Evolutionary conservation across 2,113 vertebrate genomes (phyloP).

Genomic region (Gnathonemus echidnorhynchus): DNA sequence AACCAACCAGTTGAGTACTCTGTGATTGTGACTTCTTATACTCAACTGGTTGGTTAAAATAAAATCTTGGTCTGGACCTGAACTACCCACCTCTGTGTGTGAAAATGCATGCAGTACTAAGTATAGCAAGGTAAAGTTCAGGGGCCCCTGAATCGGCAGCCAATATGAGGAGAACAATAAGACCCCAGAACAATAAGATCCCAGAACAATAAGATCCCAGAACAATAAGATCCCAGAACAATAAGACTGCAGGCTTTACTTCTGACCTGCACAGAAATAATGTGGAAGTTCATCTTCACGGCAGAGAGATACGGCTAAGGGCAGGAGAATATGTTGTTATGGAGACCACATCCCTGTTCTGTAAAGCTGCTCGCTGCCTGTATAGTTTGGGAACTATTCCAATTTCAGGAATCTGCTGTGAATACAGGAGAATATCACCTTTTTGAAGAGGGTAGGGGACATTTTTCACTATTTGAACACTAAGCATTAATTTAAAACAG

Average conservation of each 20-base stretch:
- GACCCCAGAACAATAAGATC: neutral
- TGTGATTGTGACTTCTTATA: neutral
- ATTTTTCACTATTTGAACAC: neutral
- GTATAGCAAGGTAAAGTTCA: neutral
- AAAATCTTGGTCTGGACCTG: neutral
- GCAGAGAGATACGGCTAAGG: neutral
- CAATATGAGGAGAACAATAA: neutral
- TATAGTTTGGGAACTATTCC: neutral
- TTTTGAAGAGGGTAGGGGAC: neutral
- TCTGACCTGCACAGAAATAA: neutral
- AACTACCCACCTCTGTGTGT: neutral
- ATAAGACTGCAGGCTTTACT: neutral
- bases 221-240: neutral
- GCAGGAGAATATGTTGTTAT: neutral
- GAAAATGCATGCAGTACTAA: neutral
- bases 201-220: neutral
- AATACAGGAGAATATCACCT: neutral
- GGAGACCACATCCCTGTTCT: neutral
- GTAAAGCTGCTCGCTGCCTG: neutral
- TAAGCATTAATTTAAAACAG: neutral
- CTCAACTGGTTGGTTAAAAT: neutral
- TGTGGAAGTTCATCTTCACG: neutral
- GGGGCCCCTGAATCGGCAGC: neutral
- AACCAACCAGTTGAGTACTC: neutral
- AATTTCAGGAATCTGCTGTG: neutral